Evolutionary conservation across 2,888 invertebrate genomes (phyloP), one percentile per base, ranked within the genome.

Genomic region (Odontocolon sp.): DNA sequence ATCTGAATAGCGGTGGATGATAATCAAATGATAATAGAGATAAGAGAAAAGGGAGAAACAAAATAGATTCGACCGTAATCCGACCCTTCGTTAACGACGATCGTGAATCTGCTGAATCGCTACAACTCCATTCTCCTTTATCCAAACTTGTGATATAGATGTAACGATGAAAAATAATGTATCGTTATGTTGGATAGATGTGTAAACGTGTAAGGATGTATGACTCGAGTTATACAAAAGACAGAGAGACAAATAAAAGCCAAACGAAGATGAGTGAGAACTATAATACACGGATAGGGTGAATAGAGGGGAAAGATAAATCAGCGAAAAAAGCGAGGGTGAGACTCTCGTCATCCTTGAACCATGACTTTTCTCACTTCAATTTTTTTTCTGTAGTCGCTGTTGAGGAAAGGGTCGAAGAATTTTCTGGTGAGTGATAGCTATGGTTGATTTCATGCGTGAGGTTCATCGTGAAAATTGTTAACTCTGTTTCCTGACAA

Each of bases 401-500:
- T 18, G 38, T 66, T 54, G 52, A 28, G n/a, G 31, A 40, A 54
- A 54, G 52, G 66, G 14, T 66, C 66, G 28, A 66, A 66, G 54
- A 54, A 66, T 66, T n/a, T n/a, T 54, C 42, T 31, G 40, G n/a
- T 42, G 16, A 52, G 28, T 31, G 56, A 66, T 57, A 52, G 28
- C 56, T 9, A 71, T 77, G 79, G 81, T 83, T 80, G 82, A 69
- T 81, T 81, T 71, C 75, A 73, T 38, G 71, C 79, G 83, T 69
- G 68, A 66, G 64, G 61, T 63, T 66, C 40, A 52, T 59, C 63
- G 6, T n/a, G n/a, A n/a, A n/a, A n/a, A n/a, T n/a, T n/a, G n/a
- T n/a, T n/a, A n/a, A n/a, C n/a, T n/a, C n/a, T n/a, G n/a, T n/a
- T n/a, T n/a, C n/a, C n/a, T n/a, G n/a, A n/a, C n/a, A n/a, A n/a